Base-by-base conservation (phyloP, 2,113 vertebrate species). In the Hippocampus zosterae region DNA sequence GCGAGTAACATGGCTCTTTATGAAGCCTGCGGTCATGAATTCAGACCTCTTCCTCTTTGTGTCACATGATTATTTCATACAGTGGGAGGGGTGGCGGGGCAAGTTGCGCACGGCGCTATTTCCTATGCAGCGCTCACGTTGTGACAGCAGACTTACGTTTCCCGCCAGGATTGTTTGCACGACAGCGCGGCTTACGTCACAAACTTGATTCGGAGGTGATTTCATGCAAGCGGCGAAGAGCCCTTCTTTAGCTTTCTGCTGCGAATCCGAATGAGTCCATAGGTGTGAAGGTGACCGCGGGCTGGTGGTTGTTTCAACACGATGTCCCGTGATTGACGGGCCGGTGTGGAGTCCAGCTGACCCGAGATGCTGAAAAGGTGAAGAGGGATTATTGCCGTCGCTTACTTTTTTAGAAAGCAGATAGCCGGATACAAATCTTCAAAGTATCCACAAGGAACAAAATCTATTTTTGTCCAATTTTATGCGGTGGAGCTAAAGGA, bases 1-100 rank as follows among this genome's bases (percentile, higher is more conserved):
- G 63, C 1, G 68, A 40, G 42, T 21, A 2, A 29, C 16, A 25
- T 16, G 33, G 23, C 40, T 72, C 23, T 69, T 72, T 77, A 74
- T 59, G 25, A 53, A 68, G 62, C 52, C 66, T 27, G 42, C 74
- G 68, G 67, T 81, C 67, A 68, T 59, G 33, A 73, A 56, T 76
- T 74, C 41, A 70, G 66, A 56, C 27, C 46, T 68, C 52, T 37
- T 65, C 46, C 72, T 68, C 25, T 63, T 67, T 68, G 69, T 71
- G 68, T 69, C 46, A 27, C 77, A 77, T 84, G 80, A 81, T 74
- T 85, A 84, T 85, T 85, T 88, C 74, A 85, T 80, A 4, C 5
- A 64, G 59, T 59, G 56, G 27, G 65, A 79, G 23, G 21, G 23
- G 33, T 16, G 12, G 46, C 72, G 5, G 62, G 23, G 25, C 53